These are phyloP conservation scores for Heterodera filipjevi DNA, from an alignment of 2,888 invertebrate genomes.

Conservation along the genomic window DNA sequence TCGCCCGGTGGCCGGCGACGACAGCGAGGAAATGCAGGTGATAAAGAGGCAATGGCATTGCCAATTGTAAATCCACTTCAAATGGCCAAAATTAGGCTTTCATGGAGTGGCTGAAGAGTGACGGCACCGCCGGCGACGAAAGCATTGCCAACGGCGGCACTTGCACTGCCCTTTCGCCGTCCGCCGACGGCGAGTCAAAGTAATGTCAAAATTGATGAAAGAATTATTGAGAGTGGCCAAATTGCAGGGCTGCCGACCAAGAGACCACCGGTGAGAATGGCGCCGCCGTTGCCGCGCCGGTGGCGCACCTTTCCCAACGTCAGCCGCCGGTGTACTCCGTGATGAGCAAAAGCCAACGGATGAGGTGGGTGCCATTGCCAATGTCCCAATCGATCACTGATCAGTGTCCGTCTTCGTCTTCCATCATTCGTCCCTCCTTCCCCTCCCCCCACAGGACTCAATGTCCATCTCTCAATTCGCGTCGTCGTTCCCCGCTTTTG, in stretches of 20 bases:
- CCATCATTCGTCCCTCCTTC: not conserved
- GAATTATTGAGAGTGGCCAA: not conserved
- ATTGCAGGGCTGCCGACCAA: not conserved
- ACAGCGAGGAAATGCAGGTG: slow-evolving; percentile 14
- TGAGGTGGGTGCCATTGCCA: no score
- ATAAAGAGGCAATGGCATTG: not conserved
- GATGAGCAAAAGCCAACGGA: slow-evolving; percentile 14
- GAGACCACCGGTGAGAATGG: not conserved
- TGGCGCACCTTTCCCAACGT: not conserved
- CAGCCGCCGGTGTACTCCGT: not conserved
- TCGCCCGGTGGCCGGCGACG: slow-evolving; percentile 9
- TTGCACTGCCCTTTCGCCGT: not conserved
- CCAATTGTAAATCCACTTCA: not conserved
- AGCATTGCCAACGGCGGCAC: slow-evolving; percentile 1
- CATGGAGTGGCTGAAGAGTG: slow-evolving; percentile 1
- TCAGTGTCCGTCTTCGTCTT: no score
- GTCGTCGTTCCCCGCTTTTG: not conserved
- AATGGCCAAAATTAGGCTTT: not conserved
- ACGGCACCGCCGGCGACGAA: slow-evolving; percentile 6
- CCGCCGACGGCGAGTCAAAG: not conserved
- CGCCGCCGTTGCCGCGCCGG: not conserved
- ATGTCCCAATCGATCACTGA: no score
- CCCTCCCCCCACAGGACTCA: not conserved
- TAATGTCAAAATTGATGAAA: not conserved
- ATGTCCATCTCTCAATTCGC: not conserved